Conservation (phyloP, 2,797 vertebrate genomes). For the Emys orbicularis region DNA sequence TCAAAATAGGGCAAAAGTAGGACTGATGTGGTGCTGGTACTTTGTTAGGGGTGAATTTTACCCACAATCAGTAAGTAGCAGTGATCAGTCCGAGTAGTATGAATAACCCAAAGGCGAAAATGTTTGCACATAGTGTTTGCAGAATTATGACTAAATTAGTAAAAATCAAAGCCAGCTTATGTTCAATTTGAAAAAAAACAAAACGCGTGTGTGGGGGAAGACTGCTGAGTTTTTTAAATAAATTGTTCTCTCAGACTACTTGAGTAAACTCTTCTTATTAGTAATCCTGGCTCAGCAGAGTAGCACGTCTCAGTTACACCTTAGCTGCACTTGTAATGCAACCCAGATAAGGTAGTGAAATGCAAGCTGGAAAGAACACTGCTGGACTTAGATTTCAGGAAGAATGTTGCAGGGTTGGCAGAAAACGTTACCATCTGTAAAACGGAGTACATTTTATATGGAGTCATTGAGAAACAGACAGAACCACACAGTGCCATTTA, state of each 20-base stretch:
- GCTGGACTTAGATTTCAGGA: background rate
- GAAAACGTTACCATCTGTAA: background rate
- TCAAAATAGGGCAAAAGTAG: background rate
- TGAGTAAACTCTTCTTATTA: background rate
- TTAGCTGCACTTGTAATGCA: background rate
- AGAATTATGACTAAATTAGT: background rate
- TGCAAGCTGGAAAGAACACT: background rate
- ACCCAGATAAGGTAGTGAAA: background rate
- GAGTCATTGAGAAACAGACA: background rate
- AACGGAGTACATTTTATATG: fast-evolving
- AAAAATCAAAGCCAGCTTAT: background rate
- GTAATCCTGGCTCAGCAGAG: background rate
- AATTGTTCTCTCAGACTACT: background rate
- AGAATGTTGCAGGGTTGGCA: background rate
- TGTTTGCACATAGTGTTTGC: background rate
- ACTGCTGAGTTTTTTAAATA: background rate
- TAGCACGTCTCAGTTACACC: background rate
- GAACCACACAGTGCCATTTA: fast-evolving
- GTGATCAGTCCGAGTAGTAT: background rate
- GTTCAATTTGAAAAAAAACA: background rate
- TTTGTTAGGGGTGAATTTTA: background rate
- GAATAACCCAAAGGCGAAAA: background rate
- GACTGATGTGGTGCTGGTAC: background rate
- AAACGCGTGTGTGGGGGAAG: background rate
- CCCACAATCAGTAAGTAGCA: background rate